Percentiles rank a stretch among this genome's conserved stretches.
These are phyloP conservation scores for Musca domestica DNA, from an alignment of 1,140 invertebrate species.

Conservation along the genomic window DNA sequence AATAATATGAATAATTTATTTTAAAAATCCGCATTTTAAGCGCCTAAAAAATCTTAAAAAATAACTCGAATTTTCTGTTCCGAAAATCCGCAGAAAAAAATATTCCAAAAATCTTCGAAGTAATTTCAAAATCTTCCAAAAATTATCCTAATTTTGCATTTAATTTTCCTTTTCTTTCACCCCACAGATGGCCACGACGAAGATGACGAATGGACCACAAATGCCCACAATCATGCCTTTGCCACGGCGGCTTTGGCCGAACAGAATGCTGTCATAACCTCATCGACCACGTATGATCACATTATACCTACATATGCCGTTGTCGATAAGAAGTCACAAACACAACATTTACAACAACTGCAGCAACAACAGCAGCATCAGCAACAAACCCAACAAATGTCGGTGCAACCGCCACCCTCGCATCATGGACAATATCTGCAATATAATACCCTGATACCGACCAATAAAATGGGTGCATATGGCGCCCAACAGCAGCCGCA, in stretches of 20 bases:
- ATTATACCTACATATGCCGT: constrained; percentile 52
- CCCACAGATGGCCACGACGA: constrained; percentile 46
- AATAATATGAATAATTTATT: too few species aligned
- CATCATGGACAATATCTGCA: constrained; percentile 44
- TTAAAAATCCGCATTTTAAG: too few species aligned
- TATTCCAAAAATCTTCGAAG: too few species aligned
- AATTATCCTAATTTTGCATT: too few species aligned
- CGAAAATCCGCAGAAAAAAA: too few species aligned
- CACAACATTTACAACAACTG: constrained; percentile 25
- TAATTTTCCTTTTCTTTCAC: constrained; percentile 2
- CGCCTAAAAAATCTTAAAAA: too few species aligned
- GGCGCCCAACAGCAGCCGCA: constrained; percentile 45
- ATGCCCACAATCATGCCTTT: constrained; percentile 49
- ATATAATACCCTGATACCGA: constrained; percentile 52
- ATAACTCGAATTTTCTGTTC: too few species aligned
- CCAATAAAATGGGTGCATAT: constrained; percentile 52
- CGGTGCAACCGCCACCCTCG: neutral
- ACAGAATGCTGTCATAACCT: constrained; percentile 52
- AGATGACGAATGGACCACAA: constrained; percentile 51
- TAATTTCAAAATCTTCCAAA: too few species aligned
- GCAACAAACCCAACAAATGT: constrained; percentile 23
- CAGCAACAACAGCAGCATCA: constrained; percentile 33
- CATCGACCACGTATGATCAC: constrained; percentile 48
- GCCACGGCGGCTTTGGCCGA: constrained; percentile 51
- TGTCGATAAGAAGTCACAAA: constrained; percentile 46